Evolutionary conservation across 2,797 vertebrate genomes (phyloP), one percentile per base, ranked within the genome.

Genomic region (Catamblyrhynchus diadema): DNA sequence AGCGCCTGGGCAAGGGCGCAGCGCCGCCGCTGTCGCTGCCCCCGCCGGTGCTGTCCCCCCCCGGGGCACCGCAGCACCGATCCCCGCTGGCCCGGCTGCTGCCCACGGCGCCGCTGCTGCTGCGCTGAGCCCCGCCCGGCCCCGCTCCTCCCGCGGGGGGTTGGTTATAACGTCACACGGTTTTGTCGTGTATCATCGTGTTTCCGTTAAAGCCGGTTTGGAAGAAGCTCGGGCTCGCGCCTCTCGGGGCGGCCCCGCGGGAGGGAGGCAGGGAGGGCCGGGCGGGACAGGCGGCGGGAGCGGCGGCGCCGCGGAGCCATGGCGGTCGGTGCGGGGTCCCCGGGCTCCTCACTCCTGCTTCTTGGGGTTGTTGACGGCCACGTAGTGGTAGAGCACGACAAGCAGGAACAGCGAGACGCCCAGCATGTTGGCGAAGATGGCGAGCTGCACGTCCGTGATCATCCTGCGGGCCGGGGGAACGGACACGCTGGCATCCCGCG

Each of bases 341-440:
- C 9, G 48, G 30, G 19, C 2, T 9, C 16, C 53, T 98, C 98
- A 99, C 61, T 99, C 99, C 89, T 98, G 98, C 95, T 99, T 99
- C 98, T 99, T 99, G 86, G 99, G 99, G 94, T 99, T 99, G 97
- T 99, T 99, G 85, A 99, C 99, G n/a, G 99, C 99, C 94, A 99
- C 99, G 28, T 99, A 99, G 97, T 99, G 99, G 95, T 99, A 99
- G 27, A 99, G 97, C 8, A 99, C 99, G 28, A 99, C 99, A 28
- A 99, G 98, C 51, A 99, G 96, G 98, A 99, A 99, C 66, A 99
- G 98, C 25, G 99, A 99, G 57, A 99, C 99, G 59, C 99, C 99
- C 95, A 99, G 98, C 98, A 99, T 99, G 98, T 99, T 99, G 98
- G 99, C 99, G 70, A 99, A 99, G 91, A 99, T 99, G 71, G 99